These are phyloP conservation scores for Antechinus flavipes DNA, from an alignment of 2,113 vertebrate species.

Conservation along the genomic window DNA sequence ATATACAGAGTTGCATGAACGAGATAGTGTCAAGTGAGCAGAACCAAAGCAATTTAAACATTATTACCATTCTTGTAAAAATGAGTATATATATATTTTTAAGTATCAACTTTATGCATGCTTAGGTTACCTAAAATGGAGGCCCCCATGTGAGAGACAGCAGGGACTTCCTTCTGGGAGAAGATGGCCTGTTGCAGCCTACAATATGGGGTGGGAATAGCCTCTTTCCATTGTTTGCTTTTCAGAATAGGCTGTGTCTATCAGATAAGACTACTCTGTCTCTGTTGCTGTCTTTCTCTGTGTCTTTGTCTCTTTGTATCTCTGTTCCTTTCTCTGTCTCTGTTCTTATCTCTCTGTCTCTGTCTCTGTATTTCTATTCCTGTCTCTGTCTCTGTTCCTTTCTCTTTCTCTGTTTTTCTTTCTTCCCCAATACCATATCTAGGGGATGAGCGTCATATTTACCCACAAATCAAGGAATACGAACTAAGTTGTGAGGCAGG, in stretches of 20 bases:
- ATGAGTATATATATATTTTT: no score
- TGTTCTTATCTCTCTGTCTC: not conserved
- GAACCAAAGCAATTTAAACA: no score
- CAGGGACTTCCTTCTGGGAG: not conserved
- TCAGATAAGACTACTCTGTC: not conserved
- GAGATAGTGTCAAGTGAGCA: no score
- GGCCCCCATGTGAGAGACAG: not conserved
- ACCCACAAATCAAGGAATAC: not conserved
- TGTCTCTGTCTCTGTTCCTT: not conserved
- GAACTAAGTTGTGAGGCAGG: not conserved
- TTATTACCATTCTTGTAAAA: no score
- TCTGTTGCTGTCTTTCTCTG: no score
- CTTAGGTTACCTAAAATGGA: not conserved
- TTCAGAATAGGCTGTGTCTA: not conserved
- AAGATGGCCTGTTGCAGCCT: not conserved
- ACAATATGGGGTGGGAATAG: not conserved
- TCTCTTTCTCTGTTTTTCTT: not conserved
- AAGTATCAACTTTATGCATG: not conserved
- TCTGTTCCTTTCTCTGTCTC: no score
- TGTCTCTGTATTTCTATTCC: not conserved
- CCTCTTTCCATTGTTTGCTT: not conserved
- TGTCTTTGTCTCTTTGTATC: not conserved
- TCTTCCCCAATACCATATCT: not conserved
- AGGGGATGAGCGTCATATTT: not conserved
- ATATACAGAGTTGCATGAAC: no score